These are phyloP conservation scores for Electrona antarctica DNA, from an alignment of 2,113 vertebrate species.

Conservation along the genomic window DNA sequence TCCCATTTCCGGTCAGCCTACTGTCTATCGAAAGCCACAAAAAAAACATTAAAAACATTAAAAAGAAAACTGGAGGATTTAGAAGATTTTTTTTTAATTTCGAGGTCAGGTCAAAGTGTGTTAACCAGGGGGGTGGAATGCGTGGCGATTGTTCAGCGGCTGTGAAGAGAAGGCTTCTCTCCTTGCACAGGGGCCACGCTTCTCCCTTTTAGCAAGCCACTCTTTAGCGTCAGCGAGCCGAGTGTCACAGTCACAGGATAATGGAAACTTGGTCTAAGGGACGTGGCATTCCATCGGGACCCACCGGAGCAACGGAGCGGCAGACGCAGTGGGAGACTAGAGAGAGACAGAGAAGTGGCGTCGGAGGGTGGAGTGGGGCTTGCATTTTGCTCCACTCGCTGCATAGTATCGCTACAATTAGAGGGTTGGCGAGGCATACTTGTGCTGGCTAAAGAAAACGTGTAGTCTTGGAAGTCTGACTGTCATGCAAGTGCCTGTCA, in stretches of 20 bases:
- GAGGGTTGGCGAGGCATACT: slow-evolving; percentile 38
- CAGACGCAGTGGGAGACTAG: slow-evolving; percentile 28
- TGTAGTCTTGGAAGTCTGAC: slow-evolving; percentile 29
- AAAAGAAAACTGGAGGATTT: too few relatives aligned
- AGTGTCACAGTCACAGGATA: slow-evolving; percentile 63
- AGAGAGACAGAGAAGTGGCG: slow-evolving; percentile 23
- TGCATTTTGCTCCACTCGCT: slow-evolving; percentile 24
- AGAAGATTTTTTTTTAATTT: too few relatives aligned
- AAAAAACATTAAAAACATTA: too few relatives aligned
- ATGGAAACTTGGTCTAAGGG: slow-evolving; percentile 76
- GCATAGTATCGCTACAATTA: slow-evolving; percentile 54
- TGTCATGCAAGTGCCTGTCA: slow-evolving; percentile 13
- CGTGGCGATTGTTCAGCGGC: slow-evolving; percentile 64
- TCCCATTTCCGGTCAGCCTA: too few relatives aligned
- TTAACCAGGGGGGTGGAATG: slow-evolving; percentile 55
- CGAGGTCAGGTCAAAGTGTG: too few relatives aligned
- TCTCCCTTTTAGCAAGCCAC: slow-evolving; percentile 39
- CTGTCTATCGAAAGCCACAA: too few relatives aligned
- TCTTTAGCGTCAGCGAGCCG: slow-evolving; percentile 44
- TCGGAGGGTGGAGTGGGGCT: slow-evolving; percentile 12
- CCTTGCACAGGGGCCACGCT: slow-evolving; percentile 53
- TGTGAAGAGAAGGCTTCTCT: slow-evolving; percentile 64
- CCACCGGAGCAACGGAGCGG: slow-evolving; percentile 57
- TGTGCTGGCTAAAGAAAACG: slow-evolving; percentile 32
- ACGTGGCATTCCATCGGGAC: slow-evolving; percentile 60